Conservation (phyloP, 2,797 vertebrate genomes). For the Labroides dimidiatus region DNA sequence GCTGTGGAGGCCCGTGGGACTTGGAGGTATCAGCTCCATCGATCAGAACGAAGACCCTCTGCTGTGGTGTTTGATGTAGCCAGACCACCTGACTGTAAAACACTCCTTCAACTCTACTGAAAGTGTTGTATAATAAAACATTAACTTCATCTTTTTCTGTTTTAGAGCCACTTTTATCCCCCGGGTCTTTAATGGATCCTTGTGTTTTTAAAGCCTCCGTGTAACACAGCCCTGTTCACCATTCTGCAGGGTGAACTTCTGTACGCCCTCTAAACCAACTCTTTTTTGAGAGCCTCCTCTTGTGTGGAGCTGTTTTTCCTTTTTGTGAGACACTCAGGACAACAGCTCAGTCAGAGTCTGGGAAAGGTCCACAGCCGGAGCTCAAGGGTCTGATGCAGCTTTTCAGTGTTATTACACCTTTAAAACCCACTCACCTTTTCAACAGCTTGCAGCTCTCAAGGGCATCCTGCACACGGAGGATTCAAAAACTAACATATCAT, state of each 20-base stretch:
- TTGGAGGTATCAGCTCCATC: no score
- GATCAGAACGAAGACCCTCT: no score
- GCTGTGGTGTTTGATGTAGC: no score
- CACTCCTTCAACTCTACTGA: no score
- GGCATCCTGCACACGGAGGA: slow-evolving; percentile 38
- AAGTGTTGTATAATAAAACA: not conserved
- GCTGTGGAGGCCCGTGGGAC: no score
- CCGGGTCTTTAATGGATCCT: not conserved
- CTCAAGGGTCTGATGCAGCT: slow-evolving; percentile 29
- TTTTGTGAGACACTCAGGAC: slow-evolving; percentile 36
- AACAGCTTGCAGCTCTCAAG: slow-evolving; percentile 44
- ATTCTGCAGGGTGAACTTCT: slow-evolving; percentile 27
- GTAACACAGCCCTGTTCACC: slow-evolving; percentile 25
- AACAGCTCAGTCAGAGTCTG: slow-evolving; percentile 49
- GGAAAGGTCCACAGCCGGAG: slow-evolving; percentile 39
- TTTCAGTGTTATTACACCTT: slow-evolving; percentile 43
- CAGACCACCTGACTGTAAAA: no score
- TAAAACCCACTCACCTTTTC: slow-evolving; percentile 48
- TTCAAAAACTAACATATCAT: slow-evolving; percentile 39
- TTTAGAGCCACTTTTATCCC: slow-evolving; percentile 1
- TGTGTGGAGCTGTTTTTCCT: slow-evolving; percentile 33
- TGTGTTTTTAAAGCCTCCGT: slow-evolving; percentile 8
- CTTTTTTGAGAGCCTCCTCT: slow-evolving; percentile 38
- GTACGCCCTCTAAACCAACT: slow-evolving; percentile 13
- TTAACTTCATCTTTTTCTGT: not conserved